These are phyloP conservation scores for Mustela nigripes DNA, from an alignment of 2,113 vertebrate genomes.

Conservation along the genomic window DNA sequence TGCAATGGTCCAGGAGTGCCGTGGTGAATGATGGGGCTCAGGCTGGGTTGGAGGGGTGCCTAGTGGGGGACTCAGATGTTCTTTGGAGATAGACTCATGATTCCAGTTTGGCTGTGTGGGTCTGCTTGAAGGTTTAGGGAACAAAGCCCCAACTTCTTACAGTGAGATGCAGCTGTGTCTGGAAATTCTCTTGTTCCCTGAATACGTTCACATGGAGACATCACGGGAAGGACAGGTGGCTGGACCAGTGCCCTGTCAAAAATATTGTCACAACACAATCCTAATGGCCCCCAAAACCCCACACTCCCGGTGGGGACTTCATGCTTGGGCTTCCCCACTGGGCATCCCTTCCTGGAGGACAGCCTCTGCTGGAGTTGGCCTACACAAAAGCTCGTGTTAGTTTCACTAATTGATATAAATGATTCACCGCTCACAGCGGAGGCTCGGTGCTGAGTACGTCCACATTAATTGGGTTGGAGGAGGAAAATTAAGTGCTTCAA, in stretches of 20 bases:
- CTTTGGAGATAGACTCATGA: neutral
- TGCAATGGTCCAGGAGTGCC: neutral
- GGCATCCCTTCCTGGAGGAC: neutral
- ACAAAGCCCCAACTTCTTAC: neutral
- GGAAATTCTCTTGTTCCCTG: neutral
- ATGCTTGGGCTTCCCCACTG: too few species aligned
- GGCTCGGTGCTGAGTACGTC: neutral
- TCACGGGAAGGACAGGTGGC: neutral
- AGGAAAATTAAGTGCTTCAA: conserved; percentile 79
- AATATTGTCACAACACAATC: neutral
- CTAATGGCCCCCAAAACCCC: fast-evolving
- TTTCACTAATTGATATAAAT: conserved; percentile 81
- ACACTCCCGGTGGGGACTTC: fast-evolving
- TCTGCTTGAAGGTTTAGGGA: neutral
- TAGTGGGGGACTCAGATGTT: neutral
- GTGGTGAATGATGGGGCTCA: neutral
- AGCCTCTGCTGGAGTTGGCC: neutral
- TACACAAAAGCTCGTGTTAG: neutral
- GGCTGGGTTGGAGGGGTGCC: neutral
- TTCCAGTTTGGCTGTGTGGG: neutral
- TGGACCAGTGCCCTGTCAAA: neutral
- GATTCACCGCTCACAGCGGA: conserved; percentile 34
- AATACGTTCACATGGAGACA: neutral
- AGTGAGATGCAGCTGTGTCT: neutral
- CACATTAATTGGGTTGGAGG: conserved; percentile 71